Evolutionary conservation across 2,797 vertebrate species (phyloP).

Genomic region (Oreortyx pictus): DNA sequence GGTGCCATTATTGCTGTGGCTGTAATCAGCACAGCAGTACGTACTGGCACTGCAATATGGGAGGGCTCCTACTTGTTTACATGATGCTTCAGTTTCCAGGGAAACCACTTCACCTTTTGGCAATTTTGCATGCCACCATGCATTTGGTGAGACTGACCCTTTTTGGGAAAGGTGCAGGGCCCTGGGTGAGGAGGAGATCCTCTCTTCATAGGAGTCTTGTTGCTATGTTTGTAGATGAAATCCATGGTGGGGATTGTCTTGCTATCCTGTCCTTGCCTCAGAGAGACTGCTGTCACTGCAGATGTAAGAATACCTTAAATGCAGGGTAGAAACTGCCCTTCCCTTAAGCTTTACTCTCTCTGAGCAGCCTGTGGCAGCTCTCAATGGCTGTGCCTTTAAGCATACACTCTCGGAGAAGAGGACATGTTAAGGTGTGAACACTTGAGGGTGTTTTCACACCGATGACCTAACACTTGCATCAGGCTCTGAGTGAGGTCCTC

Average conservation of each 20-base stretch:
- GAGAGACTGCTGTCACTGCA: background rate
- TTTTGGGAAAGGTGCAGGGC: background rate
- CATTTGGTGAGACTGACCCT: background rate
- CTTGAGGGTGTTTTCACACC: background rate
- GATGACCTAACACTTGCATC: background rate
- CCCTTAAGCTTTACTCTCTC: background rate
- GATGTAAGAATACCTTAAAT: background rate
- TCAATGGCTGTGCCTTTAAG: background rate
- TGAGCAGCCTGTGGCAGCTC: conserved; percentile 2
- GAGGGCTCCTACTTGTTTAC: background rate
- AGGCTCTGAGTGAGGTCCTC: background rate
- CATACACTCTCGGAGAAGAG: background rate
- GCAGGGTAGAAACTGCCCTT: background rate
- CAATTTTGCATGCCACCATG: background rate
- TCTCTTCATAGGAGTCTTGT: background rate
- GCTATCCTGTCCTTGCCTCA: background rate
- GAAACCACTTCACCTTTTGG: background rate
- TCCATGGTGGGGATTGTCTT: background rate
- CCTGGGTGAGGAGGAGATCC: background rate
- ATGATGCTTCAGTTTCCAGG: background rate
- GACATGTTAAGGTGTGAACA: background rate
- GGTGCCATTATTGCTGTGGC: background rate
- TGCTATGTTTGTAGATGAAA: background rate
- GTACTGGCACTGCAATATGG: background rate
- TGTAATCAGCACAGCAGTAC: background rate